Conservation (phyloP, 2,113 vertebrate genomes). For the Proteles cristata region DNA sequence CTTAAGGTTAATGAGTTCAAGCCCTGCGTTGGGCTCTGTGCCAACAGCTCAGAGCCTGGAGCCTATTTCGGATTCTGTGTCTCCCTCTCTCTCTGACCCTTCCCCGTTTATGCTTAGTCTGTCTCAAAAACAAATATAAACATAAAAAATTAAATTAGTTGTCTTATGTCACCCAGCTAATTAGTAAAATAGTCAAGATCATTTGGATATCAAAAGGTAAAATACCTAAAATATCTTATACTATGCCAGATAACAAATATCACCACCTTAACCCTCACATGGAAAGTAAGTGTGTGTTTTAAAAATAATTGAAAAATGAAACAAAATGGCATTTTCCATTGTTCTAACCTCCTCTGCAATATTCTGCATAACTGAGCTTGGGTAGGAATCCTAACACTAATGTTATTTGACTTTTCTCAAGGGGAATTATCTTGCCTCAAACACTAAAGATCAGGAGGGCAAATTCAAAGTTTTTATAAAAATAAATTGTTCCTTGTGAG, state of each 20-base stretch:
- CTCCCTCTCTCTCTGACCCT: too few relatives aligned
- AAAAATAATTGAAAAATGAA: neutral
- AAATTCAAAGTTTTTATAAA: neutral
- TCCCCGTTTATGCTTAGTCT: too few relatives aligned
- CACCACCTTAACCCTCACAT: neutral
- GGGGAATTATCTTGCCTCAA: neutral
- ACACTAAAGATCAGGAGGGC: neutral
- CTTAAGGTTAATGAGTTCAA: too few relatives aligned
- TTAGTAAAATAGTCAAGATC: neutral
- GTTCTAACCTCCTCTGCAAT: neutral
- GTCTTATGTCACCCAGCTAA: neutral
- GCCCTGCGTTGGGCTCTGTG: too few relatives aligned
- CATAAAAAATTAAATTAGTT: neutral
- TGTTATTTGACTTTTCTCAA: neutral
- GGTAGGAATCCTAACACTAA: neutral
- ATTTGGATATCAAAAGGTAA: neutral
- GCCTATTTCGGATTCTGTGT: too few relatives aligned
- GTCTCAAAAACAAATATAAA: too few relatives aligned
- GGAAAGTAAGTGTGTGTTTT: neutral
- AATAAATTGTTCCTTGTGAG: neutral
- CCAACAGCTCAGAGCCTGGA: too few relatives aligned
- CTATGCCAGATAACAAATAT: neutral
- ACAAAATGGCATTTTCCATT: neutral
- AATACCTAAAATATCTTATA: neutral
- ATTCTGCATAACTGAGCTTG: neutral